Base-by-base conservation (phyloP, 2,113 vertebrate species). In the Sander vitreus region DNA sequence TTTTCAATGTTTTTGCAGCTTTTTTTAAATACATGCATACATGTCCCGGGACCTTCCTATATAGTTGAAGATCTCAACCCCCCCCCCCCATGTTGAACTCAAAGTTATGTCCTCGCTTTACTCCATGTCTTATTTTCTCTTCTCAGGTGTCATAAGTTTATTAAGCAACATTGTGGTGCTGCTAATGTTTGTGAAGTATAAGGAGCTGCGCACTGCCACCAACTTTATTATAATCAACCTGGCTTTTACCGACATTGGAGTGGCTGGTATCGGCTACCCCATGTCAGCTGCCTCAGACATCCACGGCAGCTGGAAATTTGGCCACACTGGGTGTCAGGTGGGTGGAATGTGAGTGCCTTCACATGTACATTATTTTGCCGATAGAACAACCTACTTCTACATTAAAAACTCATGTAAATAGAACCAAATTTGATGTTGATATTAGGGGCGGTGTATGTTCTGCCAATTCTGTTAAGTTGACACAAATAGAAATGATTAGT, bases 231-330 rank as follows among this genome's bases (percentile, higher is more conserved):
- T 99, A 70, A 97, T 99, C 83, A 98, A 99, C 93, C 91, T 99
- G 93, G 97, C 98, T 70, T 93, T 99, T 60, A 99, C 98, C 2
- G 98, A 99, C 85, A 96, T 99, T 5, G 98, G 98, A 5, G 97
- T 99, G 72, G 98, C 98, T 48, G 96, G 97, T 8, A 98, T 99
- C 62, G 98, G 98, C n/a, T 99, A 99, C 67, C 98, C 98, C 19
- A 97, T 99, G 98, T 99, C 98, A 3, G 98, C 98, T 47, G 97
- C 98, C 25, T 99, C 98, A 7, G 98, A 99, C 83, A 94, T 99
- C 18, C 94, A 99, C 6, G 98, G 98, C 89, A 97, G 97, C 87
- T 99, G 98, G 98, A 99, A 97, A 83, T 99, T 99, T 83, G 98
- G 98, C 80, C 94, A 97, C 90, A 88, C 91, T 0, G 98, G 98